Evolutionary conservation across 2,797 vertebrate species (phyloP), one percentile per base, ranked within the genome.

Genomic region (Amblyopsis hoosieri): DNA sequence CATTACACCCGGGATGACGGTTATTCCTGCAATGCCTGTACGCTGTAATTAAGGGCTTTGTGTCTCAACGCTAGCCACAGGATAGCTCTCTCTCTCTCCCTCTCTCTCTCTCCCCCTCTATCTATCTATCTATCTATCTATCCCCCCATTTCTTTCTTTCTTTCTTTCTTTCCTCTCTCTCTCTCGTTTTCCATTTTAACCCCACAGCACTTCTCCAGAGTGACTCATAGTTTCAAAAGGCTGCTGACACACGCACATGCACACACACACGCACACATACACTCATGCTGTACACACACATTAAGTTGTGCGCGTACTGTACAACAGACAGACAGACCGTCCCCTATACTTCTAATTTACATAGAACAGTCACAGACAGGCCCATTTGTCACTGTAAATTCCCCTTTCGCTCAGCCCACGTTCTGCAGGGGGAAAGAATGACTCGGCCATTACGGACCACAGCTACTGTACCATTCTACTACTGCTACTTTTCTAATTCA

Each of bases 41-140:
- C 76, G 79, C 78, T 86, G 87, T 91, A 91, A 93, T 91, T 91
- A 93, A 85, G 82, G 85, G 70, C 80, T 90, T 85, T 86, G 85
- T 82, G 83, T 87, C 82, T 83, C 80, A 69, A 67, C 85, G 78
- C 71, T 66, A 71, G 74, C 72, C 79, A 65, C 80, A 78, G 81
- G 79, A 83, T 62, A 51, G 64, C 59, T 73, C 73, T 68, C 76
- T 67, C 56, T 66, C 72, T 66, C 70, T 72, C 65, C 19, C 33
- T 29, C 37, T 17, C 19, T 51, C 46, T 37, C 19, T 52, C 48
- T 33, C 15, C 12, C 17, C 17, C 45, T 46, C 42, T 47, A 12
- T 31, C 31, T 14, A 29, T 69, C 76, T 67, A 56, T 66, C 72
- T 66, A 70, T 74, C 65, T 29, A 46, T 29, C 37, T 17, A n/a